phyloP scores from a whole-genome alignment of 2,797 vertebrate species.

The Prionace glauca region DNA sequence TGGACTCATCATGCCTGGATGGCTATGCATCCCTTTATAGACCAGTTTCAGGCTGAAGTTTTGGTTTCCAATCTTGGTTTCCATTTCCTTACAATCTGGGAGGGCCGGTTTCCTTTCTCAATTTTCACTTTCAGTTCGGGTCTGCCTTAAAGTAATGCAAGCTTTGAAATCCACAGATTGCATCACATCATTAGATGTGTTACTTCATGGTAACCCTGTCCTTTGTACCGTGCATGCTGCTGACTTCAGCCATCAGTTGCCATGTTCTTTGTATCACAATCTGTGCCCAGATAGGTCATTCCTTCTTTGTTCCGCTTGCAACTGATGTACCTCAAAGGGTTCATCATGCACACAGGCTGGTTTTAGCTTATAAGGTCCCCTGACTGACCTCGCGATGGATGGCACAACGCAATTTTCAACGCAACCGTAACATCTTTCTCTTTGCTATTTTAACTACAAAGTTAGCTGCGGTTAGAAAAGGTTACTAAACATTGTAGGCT shows the following conservation, averaged over 20 bases:
- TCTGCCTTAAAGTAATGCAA: too few relatives aligned
- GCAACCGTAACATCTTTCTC: background rate
- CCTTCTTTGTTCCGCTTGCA: background rate
- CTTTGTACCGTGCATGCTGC: background rate
- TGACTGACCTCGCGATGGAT: background rate
- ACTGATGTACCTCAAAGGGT: background rate
- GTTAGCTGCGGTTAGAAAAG: background rate
- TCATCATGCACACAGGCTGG: background rate
- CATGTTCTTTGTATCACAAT: background rate
- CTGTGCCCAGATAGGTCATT: background rate
- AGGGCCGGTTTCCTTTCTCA: too few relatives aligned
- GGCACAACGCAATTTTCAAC: background rate
- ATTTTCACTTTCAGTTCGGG: too few relatives aligned
- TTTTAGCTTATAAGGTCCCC: background rate
- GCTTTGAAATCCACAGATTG: too few relatives aligned
- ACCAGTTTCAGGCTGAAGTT: too few relatives aligned
- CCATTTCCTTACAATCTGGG: too few relatives aligned
- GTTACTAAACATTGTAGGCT: too few relatives aligned
- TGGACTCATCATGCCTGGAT: too few relatives aligned
- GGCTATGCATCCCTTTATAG: too few relatives aligned
- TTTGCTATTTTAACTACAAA: background rate
- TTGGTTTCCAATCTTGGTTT: too few relatives aligned
- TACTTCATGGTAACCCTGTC: background rate
- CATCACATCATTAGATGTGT: too few relatives aligned
- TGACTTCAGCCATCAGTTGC: background rate